A percentile compares a stretch with the other conserved stretches of the same genome.
Evolutionary conservation across 2,888 invertebrate genomes (phyloP).

Genomic region (Pherbina coryleti): DNA sequence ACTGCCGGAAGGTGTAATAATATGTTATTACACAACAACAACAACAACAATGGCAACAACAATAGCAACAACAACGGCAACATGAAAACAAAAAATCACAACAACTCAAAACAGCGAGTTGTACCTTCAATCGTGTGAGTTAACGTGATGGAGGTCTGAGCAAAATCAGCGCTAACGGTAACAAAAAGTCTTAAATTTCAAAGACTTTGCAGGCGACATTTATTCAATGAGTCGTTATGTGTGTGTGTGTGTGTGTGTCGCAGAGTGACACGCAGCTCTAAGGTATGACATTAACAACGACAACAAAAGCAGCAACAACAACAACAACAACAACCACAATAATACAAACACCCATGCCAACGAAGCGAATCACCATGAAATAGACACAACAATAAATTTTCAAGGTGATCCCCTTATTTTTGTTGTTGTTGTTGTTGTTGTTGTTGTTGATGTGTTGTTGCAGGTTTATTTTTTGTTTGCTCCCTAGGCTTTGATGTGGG

Average conservation of each 20-base stretch:
- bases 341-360: background rate
- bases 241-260: background rate
- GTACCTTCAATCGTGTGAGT: too few relatives aligned
- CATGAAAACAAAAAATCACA: slow-evolving; percentile 1
- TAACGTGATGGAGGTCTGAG: too few relatives aligned
- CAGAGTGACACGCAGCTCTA: background rate
- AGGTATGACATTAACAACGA: background rate
- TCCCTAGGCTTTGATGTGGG: background rate
- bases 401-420: slow-evolving; percentile 14
- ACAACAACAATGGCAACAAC: slow-evolving; percentile 8
- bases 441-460: too few relatives aligned
- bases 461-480: background rate
- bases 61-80: slow-evolving; percentile 18
- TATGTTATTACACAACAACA: slow-evolving; percentile 27
- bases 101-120: background rate
- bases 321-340: slow-evolving; percentile 1
- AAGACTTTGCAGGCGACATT: background rate
- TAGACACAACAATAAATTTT: slow-evolving; percentile 23
- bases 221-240: background rate
- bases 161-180: background rate
- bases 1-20: slow-evolving; percentile 31
- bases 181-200: slow-evolving; percentile 20
- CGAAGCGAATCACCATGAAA: slow-evolving; percentile 13
- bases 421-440: too few relatives aligned
- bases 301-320: background rate